Base-by-base conservation (phyloP, 2,888 invertebrate genomes). In the Drosophila helvetica region DNA sequence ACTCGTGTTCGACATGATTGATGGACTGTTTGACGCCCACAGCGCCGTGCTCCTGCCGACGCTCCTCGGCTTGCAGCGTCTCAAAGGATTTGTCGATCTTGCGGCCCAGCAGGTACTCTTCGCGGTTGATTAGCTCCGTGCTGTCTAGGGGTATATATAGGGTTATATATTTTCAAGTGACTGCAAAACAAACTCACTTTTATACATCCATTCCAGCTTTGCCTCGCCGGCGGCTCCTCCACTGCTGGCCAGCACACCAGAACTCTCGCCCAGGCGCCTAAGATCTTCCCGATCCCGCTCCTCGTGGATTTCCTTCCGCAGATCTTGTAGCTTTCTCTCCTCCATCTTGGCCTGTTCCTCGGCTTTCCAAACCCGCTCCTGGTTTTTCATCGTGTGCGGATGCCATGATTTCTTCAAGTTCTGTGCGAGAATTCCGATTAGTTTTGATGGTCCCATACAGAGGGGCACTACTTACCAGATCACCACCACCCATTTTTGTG, bases 181-280 rank as follows among this genome's bases (percentile, higher is more conserved):
- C 7, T n/a, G 7, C 27, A 27, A 27, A 7, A 2, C 27, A 27
- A 27, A 78, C 77, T 75, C 78, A 92, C 92, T 94, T 93, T 97
- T 96, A 90, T 97, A 97, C 97, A 97, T 97, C 97, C 97, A 97
- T 90, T 96, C 96, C 57, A 97, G 91, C 75, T 96, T 95, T 1
- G 89, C 89, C 3, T 85, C 88, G 64, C 94, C 92, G 50, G 68
- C 38, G 7, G 55, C 51, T 2, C 93, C 90, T 51, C 93, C 88
- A 59, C 92, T 92, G 51, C 89, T 92, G 17, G 90, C 90, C 82
- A 92, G 91, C 18, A 92, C 93, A 73, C 92, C 94, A 52, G 93
- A 93, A 3, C 92, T 91, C 92, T 94, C 90, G 56, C 94, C 93
- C 60, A 94, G 92, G 51, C 94, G 93, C 61, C 94, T 94, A n/a